These are phyloP conservation scores for Channallabes apus DNA, from an alignment of 2,797 vertebrate species.

Conservation along the genomic window DNA sequence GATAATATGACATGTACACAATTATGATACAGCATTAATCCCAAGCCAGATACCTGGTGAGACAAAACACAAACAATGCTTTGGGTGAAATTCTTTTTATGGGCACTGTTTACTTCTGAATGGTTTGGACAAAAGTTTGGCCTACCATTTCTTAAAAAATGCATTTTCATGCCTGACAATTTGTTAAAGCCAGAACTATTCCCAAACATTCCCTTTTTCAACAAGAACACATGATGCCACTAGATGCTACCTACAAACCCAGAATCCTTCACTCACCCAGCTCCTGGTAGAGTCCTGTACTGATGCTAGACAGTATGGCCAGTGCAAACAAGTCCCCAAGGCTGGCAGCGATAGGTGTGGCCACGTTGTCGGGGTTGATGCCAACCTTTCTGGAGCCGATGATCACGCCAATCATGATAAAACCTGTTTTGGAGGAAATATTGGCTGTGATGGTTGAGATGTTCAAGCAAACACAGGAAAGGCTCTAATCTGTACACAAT, in stretches of 20 bases:
- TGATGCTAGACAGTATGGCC: constrained; percentile 93
- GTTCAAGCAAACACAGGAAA: constrained; percentile 45
- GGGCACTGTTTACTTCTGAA: not conserved
- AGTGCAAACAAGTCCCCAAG: constrained; percentile 96
- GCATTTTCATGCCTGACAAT: not conserved
- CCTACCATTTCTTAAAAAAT: not conserved
- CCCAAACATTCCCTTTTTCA: not conserved
- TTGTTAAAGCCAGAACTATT: not conserved
- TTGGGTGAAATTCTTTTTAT: constrained; percentile 27
- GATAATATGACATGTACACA: not conserved
- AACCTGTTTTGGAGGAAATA: constrained; percentile 71
- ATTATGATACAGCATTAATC: not conserved
- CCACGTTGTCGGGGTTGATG: constrained; percentile 97
- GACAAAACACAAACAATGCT: not conserved
- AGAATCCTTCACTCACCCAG: constrained; percentile 79
- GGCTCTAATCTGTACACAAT: constrained; percentile 35
- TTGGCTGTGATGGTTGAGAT: constrained; percentile 39
- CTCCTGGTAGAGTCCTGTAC: constrained; percentile 91
- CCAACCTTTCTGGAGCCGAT: constrained; percentile 92
- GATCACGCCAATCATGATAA: constrained; percentile 98
- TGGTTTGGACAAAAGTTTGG: not conserved
- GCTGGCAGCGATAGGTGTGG: constrained; percentile 95
- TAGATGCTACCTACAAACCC: constrained; percentile 3
- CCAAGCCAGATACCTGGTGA: constrained; percentile 22
- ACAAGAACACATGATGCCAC: not conserved